These are phyloP conservation scores for Neelides sp. DNA, from an alignment of 1,140 invertebrate species.

Conservation along the genomic window DNA sequence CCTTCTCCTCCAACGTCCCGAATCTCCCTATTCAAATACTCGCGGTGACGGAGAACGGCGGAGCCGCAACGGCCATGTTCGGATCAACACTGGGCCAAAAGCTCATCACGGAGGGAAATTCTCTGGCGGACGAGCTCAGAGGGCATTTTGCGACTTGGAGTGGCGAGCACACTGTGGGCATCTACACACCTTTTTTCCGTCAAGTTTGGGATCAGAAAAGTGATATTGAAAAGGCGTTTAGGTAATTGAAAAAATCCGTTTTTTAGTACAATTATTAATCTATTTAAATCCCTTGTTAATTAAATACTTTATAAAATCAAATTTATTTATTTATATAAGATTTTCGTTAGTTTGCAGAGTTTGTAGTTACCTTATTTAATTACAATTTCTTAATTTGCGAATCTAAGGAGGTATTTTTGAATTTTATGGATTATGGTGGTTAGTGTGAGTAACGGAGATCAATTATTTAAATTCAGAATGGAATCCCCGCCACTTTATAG, in stretches of 20 bases:
- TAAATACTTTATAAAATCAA: too few species aligned
- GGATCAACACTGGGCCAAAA: slow-evolving; percentile 75
- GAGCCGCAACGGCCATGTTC: slow-evolving; percentile 69
- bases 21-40: slow-evolving; percentile 90
- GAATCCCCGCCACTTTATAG: slow-evolving; percentile 31
- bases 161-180: slow-evolving; percentile 49
- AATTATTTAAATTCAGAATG: slow-evolving; percentile 19
- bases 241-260: slow-evolving; percentile 10
- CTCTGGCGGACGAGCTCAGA: slow-evolving; percentile 76
- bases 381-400: too few species aligned
- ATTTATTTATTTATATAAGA: too few species aligned
- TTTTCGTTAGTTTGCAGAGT: too few species aligned
- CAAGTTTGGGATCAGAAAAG: slow-evolving; percentile 91
- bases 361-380: too few species aligned
- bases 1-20: slow-evolving; percentile 86
- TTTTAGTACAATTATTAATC: too few species aligned
- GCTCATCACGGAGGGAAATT: slow-evolving; percentile 73
- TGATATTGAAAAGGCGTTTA: slow-evolving; percentile 80
- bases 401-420: too few species aligned
- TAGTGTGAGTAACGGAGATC: too few species aligned
- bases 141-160: slow-evolving; percentile 76
- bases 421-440: too few species aligned
- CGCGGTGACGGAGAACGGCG: slow-evolving; percentile 76
- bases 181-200: slow-evolving; percentile 91
- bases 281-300: too few species aligned